Base-by-base conservation (phyloP, 1,140 invertebrate genomes). In the Zaprionus gabonicus region DNA sequence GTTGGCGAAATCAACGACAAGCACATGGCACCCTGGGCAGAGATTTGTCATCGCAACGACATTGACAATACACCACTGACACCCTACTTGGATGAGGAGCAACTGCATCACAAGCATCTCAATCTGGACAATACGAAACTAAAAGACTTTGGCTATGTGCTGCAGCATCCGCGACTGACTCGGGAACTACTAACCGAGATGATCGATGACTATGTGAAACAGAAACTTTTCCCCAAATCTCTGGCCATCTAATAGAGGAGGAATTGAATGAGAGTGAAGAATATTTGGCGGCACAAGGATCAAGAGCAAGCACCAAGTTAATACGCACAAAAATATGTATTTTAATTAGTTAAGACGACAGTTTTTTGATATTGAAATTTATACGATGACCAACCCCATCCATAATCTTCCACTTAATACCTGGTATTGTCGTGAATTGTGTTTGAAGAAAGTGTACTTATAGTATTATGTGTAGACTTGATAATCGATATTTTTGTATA, bases 1-100 rank as follows among this genome's bases (percentile, higher is more conserved):
- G 96, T 97, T 0, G 97, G 98, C 75, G 97, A 98, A 81, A 97
- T 97, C 0, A 98, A 98, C 93, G 97, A 98, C 91, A 98, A 98
- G 91, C 98, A 98, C 93, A 95, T 98, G 93, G 95, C 94, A 1
- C 97, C 97, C 9, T 99, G 98, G 98, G 97, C 97, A 5, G 96
- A 96, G 84, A 95, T 96, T 55, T 98, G 97, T 92, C 94, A 95
- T 71, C 93, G 94, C 76, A 95, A 97, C 93, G 94, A 94, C 49
- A 95, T 98, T 23, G 93, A 94, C 76, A 98, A 98, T 93, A 97
- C 97, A 55, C 97, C 97, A 28, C 93, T 98, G 0, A 97, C 97
- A 69, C 97, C 98, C 1, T 97, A 96, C 85, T 96, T 98, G 91
- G 96, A 97, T 78, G 94, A 95, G 85, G 97, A 98, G 91, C 93